These are phyloP conservation scores for Pogonocherus hispidulus DNA, from an alignment of 2,888 invertebrate genomes.

Conservation along the genomic window DNA sequence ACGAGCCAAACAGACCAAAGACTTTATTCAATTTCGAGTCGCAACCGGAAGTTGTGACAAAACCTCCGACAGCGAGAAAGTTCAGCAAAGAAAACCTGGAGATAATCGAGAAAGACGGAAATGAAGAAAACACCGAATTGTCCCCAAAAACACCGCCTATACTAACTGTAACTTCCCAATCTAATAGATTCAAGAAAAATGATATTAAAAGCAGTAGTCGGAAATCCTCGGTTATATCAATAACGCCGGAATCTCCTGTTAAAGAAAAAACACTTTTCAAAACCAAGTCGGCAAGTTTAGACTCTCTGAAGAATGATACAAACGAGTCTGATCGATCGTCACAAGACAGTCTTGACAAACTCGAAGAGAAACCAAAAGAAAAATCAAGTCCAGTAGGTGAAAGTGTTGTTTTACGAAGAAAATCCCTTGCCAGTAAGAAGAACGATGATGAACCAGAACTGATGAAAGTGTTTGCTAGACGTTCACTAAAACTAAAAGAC, in stretches of 20 bases:
- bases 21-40: slow-evolving; percentile 53
- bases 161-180: slow-evolving; percentile 31
- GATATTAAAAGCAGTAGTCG: slow-evolving; percentile 49
- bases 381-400: slow-evolving; percentile 68
- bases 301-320: slow-evolving; percentile 63
- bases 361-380: slow-evolving; percentile 57
- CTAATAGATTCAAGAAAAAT: slow-evolving; percentile 55
- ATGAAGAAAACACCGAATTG: slow-evolving; percentile 40
- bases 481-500: slow-evolving; percentile 86
- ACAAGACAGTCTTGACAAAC: slow-evolving; percentile 60
- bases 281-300: slow-evolving; percentile 72
- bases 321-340: slow-evolving; percentile 55
- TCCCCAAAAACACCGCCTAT: slow-evolving; percentile 44
- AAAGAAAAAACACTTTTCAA: slow-evolving; percentile 66
- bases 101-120: slow-evolving; percentile 64
- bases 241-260: slow-evolving; percentile 54
- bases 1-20: slow-evolving; percentile 57
- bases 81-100: slow-evolving; percentile 64
- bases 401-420: slow-evolving; percentile 72
- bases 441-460: slow-evolving; percentile 83
- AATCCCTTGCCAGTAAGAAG: slow-evolving; percentile 70
- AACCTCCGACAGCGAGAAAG: slow-evolving; percentile 52
- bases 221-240: slow-evolving; percentile 58
- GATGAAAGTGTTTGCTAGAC: slow-evolving; percentile 85
- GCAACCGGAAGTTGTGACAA: slow-evolving; percentile 41